Base-by-base conservation (phyloP, 2,113 vertebrate genomes). In the Vicugna pacos region DNA sequence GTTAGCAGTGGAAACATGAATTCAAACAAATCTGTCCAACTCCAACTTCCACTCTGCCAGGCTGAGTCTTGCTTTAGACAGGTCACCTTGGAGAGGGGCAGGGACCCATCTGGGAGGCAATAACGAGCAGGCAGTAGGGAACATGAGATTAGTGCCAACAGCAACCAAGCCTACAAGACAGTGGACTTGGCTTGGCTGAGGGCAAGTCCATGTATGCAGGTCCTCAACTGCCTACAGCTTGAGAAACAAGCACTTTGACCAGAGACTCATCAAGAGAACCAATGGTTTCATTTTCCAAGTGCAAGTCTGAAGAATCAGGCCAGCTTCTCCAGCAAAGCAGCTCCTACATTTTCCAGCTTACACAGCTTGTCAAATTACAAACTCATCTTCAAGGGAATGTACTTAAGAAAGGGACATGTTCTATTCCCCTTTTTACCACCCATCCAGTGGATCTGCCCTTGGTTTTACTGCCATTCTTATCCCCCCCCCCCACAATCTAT, bases 331-430 rank as follows among this genome's bases (percentile, higher is more conserved):
- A 69, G 26, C 32, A 32, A 97, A 92, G 95, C 92, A 95, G 82
- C 58, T 50, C 46, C 84, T 93, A 97, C 97, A 96, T 92, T 96
- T 97, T 75, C 64, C 79, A 97, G 84, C 69, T 95, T 35, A 35
- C 35, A 35, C 35, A 35, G 35, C 94, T 22, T 92, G 83, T 97
- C 97, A 98, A 97, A 97, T 94, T 91, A 95, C 48, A 97, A 97
- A 94, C 62, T 77, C 70, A 89, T 96, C 95, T 95, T 97, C 9
- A 85, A 54, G 93, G 95, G 85, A 81, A 97, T 83, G 42, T 64
- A 93, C 73, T 85, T 85, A 98, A 97, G 91, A 98, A 97, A 98
- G 95, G 35, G 48, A 89, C 60, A 22, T 88, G 70, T 77, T 97
- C 82, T 86, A 92, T 79, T 96, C 95, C 94, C 96, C 94, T 92